Conservation (phyloP, 2,888 invertebrate species). For the Peribatodes rhomboidaria region DNA sequence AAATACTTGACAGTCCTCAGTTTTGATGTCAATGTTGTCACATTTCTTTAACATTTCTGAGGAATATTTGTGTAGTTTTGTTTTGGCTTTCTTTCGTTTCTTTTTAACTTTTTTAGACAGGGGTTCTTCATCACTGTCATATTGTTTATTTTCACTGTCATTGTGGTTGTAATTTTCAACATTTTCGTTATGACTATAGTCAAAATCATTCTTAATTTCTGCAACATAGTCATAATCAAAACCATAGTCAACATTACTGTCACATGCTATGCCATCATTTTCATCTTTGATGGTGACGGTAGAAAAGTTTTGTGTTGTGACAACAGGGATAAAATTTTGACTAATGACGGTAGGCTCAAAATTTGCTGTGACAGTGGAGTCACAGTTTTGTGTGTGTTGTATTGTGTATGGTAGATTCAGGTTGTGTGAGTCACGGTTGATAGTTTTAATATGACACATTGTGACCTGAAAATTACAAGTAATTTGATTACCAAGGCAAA, state of each 20-base stretch:
- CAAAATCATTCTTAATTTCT: neutral
- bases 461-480: conserved; percentile 49
- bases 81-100: conserved; percentile 18
- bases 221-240: neutral
- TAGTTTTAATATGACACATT: conserved; percentile 43
- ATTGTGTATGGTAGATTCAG: conserved; percentile 28
- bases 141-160: neutral
- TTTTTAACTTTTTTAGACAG: conserved; percentile 34
- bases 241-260: neutral
- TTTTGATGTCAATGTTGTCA: conserved; percentile 2
- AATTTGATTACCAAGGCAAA: too few relatives aligned
- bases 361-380: conserved; percentile 8
- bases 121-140: conserved; percentile 43
- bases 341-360: conserved; percentile 18
- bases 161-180: neutral
- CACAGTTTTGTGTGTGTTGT: conserved; percentile 9
- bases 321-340: neutral
- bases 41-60: neutral
- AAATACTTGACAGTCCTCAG: conserved; percentile 1
- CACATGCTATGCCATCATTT: neutral
- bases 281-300: conserved; percentile 29
- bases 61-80: conserved; percentile 38
- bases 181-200: neutral
- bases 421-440: conserved; percentile 40
- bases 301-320: neutral